These are phyloP conservation scores for Tapera naevia DNA, from an alignment of 2,797 vertebrate genomes.

Conservation along the genomic window DNA sequence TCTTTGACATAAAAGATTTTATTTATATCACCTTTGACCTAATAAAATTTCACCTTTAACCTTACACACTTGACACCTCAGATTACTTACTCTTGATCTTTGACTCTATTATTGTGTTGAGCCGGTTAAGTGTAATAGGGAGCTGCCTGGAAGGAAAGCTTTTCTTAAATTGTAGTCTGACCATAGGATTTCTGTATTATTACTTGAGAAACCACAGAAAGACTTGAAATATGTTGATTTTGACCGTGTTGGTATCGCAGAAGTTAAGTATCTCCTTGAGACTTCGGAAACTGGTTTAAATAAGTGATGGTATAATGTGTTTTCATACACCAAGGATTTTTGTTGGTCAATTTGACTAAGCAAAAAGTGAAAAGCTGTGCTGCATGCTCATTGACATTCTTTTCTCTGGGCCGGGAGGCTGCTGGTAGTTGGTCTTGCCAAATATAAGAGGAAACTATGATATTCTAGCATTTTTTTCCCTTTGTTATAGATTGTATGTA, in stretches of 20 bases:
- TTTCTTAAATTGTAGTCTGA: conserved; percentile 19
- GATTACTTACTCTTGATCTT: conserved; percentile 78
- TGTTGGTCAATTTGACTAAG: neutral
- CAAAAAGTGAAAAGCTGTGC: neutral
- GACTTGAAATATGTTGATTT: neutral
- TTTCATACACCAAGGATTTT: neutral
- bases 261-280: neutral
- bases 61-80: conserved; percentile 81
- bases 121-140: conserved; percentile 57
- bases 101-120: conserved; percentile 76
- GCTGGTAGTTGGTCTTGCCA: neutral
- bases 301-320: neutral
- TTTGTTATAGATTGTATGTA: neutral
- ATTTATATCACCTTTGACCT: conserved; percentile 81
- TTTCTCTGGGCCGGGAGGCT: neutral
- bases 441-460: neutral
- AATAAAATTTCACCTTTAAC: conserved; percentile 87
- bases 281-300: neutral
- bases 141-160: conserved; percentile 46
- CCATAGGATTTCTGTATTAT: neutral
- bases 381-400: neutral
- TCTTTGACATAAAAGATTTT: conserved; percentile 80
- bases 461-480: neutral
- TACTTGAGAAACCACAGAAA: conserved; percentile 23
- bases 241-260: neutral